Conservation (phyloP, 2,888 invertebrate genomes). For the Cacoxenus indagator region DNA sequence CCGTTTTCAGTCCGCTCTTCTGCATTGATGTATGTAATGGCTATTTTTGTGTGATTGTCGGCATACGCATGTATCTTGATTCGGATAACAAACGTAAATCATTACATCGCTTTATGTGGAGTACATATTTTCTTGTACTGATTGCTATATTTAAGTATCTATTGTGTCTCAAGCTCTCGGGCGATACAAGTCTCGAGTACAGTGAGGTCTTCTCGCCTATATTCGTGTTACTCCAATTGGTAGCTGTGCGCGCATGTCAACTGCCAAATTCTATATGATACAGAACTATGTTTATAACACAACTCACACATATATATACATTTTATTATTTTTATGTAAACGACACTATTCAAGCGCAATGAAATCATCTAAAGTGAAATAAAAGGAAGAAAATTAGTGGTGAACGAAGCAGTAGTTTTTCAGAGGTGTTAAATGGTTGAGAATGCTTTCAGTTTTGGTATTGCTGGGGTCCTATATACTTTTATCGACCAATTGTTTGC, state of each 20-base stretch:
- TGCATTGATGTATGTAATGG: constrained; percentile 92
- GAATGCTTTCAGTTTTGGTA: no score
- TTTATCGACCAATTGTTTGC: no score
- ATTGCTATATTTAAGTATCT: constrained; percentile 93
- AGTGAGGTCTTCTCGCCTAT: constrained; percentile 94
- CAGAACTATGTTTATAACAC: neutral
- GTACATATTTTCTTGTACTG: constrained; percentile 84
- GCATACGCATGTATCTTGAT: constrained; percentile 91
- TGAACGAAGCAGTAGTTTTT: no score
- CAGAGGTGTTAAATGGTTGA: no score
- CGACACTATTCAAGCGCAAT: neutral
- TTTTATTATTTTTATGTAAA: neutral
- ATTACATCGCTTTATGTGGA: constrained; percentile 86
- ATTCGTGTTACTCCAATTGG: constrained; percentile 89
- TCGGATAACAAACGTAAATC: constrained; percentile 81
- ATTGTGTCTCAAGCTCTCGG: constrained; percentile 87
- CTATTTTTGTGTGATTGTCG: constrained; percentile 95
- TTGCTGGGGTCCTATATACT: no score
- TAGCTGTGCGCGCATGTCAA: constrained; percentile 94
- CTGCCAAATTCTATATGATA: constrained; percentile 72
- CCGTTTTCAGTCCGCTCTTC: constrained; percentile 91
- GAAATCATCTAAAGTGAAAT: neutral
- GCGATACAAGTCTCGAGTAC: constrained; percentile 85
- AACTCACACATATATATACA: neutral
- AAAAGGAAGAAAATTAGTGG: no score